A percentile compares a stretch with the other conserved stretches of the same genome.
phyloP scores from a whole-genome alignment of 2,888 invertebrate genomes.

The Oscheius sp. region DNA sequence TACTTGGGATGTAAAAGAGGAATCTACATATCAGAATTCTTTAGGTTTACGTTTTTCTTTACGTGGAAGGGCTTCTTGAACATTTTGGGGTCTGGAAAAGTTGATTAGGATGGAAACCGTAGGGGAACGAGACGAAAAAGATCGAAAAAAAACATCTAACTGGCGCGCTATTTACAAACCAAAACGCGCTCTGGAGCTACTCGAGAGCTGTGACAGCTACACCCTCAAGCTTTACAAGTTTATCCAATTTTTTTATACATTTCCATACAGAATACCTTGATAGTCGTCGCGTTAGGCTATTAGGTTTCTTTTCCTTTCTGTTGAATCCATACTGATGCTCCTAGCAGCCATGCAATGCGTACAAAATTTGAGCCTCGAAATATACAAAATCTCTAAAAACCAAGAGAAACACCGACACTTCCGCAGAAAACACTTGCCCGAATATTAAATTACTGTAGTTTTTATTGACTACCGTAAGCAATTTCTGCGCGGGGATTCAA shows the following conservation, averaged over 20 bases:
- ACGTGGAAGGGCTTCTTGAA: constrained; percentile 65
- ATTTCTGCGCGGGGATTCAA: too few species aligned
- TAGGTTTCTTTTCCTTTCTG: too few species aligned
- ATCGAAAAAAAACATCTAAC: neutral
- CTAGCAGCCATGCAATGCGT: too few species aligned
- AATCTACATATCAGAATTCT: constrained; percentile 67
- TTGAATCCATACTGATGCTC: too few species aligned
- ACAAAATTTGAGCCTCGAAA: too few species aligned
- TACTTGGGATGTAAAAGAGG: neutral
- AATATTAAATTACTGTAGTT: too few species aligned
- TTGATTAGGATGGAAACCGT: neutral
- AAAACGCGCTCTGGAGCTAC: neutral
- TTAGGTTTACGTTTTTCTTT: constrained; percentile 65
- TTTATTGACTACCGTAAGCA: too few species aligned
- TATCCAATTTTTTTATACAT: neutral
- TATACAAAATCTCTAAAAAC: too few species aligned
- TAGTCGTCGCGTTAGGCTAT: too few species aligned
- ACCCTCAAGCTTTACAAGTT: neutral
- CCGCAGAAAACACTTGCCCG: too few species aligned
- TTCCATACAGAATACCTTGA: neutral
- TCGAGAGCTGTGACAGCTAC: neutral
- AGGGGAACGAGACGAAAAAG: neutral
- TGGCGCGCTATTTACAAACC: neutral
- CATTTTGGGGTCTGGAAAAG: constrained; percentile 45
- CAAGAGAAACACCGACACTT: too few species aligned